phyloP scores from a whole-genome alignment of 2,888 invertebrate species.

The Trachelus stipa region DNA sequence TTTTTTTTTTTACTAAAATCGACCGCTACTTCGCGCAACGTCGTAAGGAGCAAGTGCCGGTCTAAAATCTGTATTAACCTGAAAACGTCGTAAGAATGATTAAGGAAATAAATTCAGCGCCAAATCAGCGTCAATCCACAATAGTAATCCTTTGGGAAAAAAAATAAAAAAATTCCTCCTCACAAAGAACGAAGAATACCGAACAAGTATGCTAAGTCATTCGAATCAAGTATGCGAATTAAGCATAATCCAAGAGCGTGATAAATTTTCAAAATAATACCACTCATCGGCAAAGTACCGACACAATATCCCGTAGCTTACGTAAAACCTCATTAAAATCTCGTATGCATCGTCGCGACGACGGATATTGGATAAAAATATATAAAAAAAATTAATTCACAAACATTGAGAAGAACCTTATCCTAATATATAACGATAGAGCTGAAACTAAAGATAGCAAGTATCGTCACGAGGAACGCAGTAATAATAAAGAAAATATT shows the following conservation, averaged over 20 bases:
- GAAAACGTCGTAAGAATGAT: neutral
- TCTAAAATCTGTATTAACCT: neutral
- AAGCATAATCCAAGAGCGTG: conserved; percentile 41
- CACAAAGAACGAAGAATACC: neutral
- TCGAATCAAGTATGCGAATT: neutral
- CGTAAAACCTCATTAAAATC: neutral
- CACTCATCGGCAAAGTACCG: conserved; percentile 37
- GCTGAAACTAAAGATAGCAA: neutral
- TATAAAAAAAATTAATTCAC: neutral
- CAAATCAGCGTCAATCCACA: neutral
- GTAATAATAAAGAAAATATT: neutral
- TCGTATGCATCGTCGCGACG: neutral
- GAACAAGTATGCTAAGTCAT: neutral
- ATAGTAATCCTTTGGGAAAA: neutral
- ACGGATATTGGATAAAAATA: neutral
- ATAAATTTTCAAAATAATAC: conserved; percentile 49
- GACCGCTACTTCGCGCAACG: neutral
- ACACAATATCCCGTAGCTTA: conserved; percentile 12
- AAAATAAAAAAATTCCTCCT: neutral
- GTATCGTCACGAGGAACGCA: neutral
- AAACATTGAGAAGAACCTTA: neutral
- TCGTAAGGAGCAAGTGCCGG: neutral
- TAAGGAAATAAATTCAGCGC: neutral
- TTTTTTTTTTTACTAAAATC: neutral
- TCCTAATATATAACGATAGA: neutral